Percentiles rank a stretch among this genome's conserved stretches.
Conservation (phyloP, 2,797 vertebrate genomes). For the Syngnathus rostellatus region DNA sequence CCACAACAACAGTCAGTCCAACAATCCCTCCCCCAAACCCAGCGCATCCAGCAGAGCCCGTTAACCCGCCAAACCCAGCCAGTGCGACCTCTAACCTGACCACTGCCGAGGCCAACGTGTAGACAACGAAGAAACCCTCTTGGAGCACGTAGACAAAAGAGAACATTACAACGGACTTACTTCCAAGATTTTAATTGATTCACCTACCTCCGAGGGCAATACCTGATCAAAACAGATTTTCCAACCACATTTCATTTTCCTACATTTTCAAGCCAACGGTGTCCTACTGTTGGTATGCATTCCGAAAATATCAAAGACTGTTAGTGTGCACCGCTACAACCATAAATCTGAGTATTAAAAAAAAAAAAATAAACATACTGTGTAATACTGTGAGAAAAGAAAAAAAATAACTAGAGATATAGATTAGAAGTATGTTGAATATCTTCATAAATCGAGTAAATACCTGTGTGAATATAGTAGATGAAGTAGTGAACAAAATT, state of each 20-base stretch:
- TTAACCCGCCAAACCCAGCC: slow-evolving; percentile 51
- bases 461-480: slow-evolving; percentile 71
- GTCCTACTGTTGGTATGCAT: slow-evolving; percentile 63
- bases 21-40: slow-evolving; percentile 44
- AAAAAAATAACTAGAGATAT: slow-evolving; percentile 50
- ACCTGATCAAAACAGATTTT: slow-evolving; percentile 71
- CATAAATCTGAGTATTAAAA: slow-evolving; percentile 46
- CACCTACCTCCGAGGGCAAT: slow-evolving; percentile 98
- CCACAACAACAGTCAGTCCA: slow-evolving; percentile 51
- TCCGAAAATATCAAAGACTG: slow-evolving; percentile 66
- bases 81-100: slow-evolving; percentile 72
- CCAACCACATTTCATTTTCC: slow-evolving; percentile 58
- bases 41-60: slow-evolving; percentile 40
- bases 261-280: slow-evolving; percentile 62
- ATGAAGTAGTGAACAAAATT: slow-evolving; percentile 67
- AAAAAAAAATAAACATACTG: slow-evolving; percentile 62
- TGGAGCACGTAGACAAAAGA: slow-evolving; percentile 75
- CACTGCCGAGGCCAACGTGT: slow-evolving; percentile 93
- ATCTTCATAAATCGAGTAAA: slow-evolving; percentile 72
- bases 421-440: slow-evolving; percentile 69
- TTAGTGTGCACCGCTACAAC: slow-evolving; percentile 66
- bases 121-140: slow-evolving; percentile 67
- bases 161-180: slow-evolving; percentile 91
- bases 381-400: slow-evolving; percentile 73
- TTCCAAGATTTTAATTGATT: slow-evolving; percentile 88